Evolutionary conservation across 1,140 invertebrate genomes (phyloP).

Genomic region (Pogonomyrmex barbatus): DNA sequence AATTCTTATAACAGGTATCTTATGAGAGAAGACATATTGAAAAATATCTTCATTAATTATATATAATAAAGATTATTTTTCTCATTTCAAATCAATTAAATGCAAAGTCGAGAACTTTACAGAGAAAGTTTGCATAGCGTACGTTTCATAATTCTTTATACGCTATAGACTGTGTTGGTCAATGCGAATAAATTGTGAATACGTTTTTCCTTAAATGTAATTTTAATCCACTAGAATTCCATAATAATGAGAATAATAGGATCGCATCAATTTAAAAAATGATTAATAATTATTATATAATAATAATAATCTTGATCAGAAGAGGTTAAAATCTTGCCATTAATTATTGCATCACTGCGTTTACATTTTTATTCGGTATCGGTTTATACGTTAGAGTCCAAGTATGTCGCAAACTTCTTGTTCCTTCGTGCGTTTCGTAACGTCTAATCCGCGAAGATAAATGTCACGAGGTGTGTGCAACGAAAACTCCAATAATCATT

Average conservation of each 20-base stretch:
- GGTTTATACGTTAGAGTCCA: background rate
- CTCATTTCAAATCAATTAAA: background rate
- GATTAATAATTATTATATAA: slow-evolving; percentile 45
- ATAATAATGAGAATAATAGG: background rate
- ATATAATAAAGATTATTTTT: background rate
- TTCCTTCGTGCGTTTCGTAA: slow-evolving; percentile 47
- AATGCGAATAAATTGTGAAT: slow-evolving; percentile 22
- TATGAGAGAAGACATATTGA: background rate
- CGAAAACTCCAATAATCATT: slow-evolving; percentile 52
- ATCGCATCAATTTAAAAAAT: slow-evolving; percentile 19
- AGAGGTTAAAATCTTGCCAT: slow-evolving; percentile 9
- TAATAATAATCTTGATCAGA: slow-evolving; percentile 9
- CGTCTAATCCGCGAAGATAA: slow-evolving; percentile 52
- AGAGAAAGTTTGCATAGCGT: slow-evolving; percentile 19
- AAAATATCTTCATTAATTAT: background rate
- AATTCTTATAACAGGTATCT: too few species aligned
- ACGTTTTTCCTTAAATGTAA: slow-evolving; percentile 16
- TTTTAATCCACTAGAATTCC: background rate
- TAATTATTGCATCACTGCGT: slow-evolving; percentile 36
- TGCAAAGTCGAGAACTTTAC: slow-evolving; percentile 7
- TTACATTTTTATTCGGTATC: slow-evolving; percentile 38
- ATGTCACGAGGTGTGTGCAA: slow-evolving; percentile 57
- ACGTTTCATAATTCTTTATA: slow-evolving; percentile 22
- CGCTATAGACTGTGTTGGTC: slow-evolving; percentile 3
- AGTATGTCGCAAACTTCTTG: slow-evolving; percentile 45